Percentiles rank a stretch among this genome's conserved stretches.
Evolutionary conservation across 2,888 invertebrate species (phyloP).

Genomic region (Acanthacorydalis orientalis): DNA sequence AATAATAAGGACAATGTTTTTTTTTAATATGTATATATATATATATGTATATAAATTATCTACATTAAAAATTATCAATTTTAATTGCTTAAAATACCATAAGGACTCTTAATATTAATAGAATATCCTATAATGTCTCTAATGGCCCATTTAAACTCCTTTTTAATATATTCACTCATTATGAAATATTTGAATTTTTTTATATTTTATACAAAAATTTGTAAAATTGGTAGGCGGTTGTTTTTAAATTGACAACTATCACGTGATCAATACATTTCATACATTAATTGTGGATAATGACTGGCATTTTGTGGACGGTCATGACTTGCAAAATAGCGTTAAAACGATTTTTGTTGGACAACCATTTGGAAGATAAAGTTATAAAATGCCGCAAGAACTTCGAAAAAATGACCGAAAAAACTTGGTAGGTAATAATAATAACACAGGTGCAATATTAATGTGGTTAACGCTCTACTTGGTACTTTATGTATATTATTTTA

Average conservation of each 20-base stretch:
- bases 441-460: too few relatives aligned
- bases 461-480: too few relatives aligned
- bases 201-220: neutral
- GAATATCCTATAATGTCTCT: conserved; percentile 23
- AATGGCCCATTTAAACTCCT: conserved; percentile 24
- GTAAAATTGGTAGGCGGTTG: too few relatives aligned
- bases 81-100: conserved; percentile 17
- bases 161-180: conserved; percentile 21
- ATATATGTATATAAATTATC: too few relatives aligned
- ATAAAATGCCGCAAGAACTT: conserved; percentile 13
- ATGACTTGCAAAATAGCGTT: too few relatives aligned
- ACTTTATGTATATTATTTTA: too few relatives aligned
- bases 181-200: neutral
- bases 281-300: too few relatives aligned
- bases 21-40: neutral
- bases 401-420: conserved; percentile 13
- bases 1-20: conserved; percentile 4
- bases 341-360: too few relatives aligned
- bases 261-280: too few relatives aligned
- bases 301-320: too few relatives aligned
- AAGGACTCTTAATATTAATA: conserved; percentile 21
- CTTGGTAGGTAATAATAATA: conserved; percentile 9
- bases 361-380: neutral
- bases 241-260: too few relatives aligned
- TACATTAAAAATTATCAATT: neutral